Base-by-base conservation (phyloP, 2,888 invertebrate species). In the Venustoraphidia nigricollis region DNA sequence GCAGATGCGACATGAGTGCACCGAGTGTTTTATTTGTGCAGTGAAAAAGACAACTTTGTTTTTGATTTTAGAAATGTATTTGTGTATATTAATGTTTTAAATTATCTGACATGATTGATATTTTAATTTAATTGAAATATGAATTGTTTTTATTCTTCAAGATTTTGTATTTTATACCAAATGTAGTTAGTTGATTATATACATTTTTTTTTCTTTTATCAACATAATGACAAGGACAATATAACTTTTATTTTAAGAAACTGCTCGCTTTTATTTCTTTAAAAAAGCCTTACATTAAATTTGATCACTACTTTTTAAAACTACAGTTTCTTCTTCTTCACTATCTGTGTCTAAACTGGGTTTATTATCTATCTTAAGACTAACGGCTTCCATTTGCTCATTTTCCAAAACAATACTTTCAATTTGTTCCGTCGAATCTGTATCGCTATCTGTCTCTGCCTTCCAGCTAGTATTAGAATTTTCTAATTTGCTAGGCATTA, bases 1-100 rank as follows among this genome's bases (percentile, higher is more conserved):
- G 78, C 75, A 55, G 81, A 82, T 62, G 62, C 73, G 41, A 70
- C 70, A 59, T 75, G 68, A 48, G 27, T 46, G 36, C 36, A 17
- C 11, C 45, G 42, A 17, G 39, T 45, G 34, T 38, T 34, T 47
- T 52, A 51, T 34, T 46, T 50, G 53, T 45, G 40, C 17, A 39
- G 9, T 39, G 17, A 10, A 52, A 50, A 52, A 40, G 41, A 47
- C 46, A 34, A 47, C 6, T 27, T 27, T 27, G 6, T 6, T 3
- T 27, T 27, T 6, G 27, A 27, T 27, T 27, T 27, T 27, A 27
- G 27, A 6, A 27, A 27, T 27, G 27, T 3, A 27, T 27, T 27
- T 27, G 27, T 27, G 27, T 27, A 27, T 27, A 41, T 10, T 41
- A 9, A 6, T 11, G 13, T n/a, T 41, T 44, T 11, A 39, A 14